These are phyloP conservation scores for Myripristis murdjan DNA, from an alignment of 2,797 vertebrate genomes.

Conservation along the genomic window DNA sequence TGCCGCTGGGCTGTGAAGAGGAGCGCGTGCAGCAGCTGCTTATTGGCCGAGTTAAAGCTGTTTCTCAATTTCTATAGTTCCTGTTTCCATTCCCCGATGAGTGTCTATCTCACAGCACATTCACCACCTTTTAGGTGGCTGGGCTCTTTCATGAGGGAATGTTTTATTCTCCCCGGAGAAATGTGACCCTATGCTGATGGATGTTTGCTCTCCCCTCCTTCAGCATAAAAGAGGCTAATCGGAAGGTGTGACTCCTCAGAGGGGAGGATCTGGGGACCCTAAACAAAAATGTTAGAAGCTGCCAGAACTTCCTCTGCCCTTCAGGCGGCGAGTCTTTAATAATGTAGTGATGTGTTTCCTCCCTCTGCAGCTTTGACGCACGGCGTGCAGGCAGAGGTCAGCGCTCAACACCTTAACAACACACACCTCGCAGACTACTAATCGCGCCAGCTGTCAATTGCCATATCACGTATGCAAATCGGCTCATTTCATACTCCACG, in stretches of 20 bases:
- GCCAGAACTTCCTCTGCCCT: constrained; percentile 28
- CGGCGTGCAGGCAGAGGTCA: constrained; percentile 11
- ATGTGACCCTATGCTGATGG: constrained; percentile 5
- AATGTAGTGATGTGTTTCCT: not conserved
- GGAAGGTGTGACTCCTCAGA: constrained; percentile 2
- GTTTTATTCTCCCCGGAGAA: constrained; percentile 23
- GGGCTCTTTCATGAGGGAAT: not conserved
- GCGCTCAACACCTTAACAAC: not conserved
- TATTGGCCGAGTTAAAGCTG: constrained; percentile 11
- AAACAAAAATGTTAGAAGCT: constrained; percentile 12
- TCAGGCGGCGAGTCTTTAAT: constrained; percentile 15
- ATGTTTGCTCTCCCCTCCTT: constrained; percentile 13
- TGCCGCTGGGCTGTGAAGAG: constrained; percentile 11
- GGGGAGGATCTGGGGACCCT: constrained; percentile 19
- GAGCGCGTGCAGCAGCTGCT: not conserved
- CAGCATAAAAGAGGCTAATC: constrained; percentile 7
- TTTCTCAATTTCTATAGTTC: not conserved
- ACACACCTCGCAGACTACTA: constrained; percentile 4
- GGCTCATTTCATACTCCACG: not conserved
- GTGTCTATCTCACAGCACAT: not conserved
- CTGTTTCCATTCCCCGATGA: constrained; percentile 1
- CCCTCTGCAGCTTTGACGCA: constrained; percentile 2
- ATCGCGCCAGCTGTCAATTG: constrained; percentile 11
- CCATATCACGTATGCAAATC: constrained; percentile 11
- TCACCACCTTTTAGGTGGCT: not conserved